Base-by-base conservation (phyloP, 2,797 vertebrate species). In the Acanthurus lineatus region DNA sequence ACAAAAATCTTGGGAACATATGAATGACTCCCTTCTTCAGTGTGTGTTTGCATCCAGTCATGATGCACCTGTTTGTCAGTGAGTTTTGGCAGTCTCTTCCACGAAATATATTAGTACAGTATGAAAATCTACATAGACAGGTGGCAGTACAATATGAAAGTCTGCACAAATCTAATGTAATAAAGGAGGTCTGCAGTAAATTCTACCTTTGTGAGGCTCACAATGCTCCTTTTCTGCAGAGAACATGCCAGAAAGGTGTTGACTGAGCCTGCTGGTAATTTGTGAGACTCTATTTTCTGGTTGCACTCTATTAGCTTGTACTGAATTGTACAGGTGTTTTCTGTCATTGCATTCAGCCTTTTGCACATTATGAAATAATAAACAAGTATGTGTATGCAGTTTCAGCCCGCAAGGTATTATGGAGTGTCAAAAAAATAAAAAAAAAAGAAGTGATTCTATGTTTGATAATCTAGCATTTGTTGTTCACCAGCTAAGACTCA, bases 151-250 rank as follows among this genome's bases (percentile, higher is more conserved):
- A 42, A 65, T 32, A 7, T 17, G 10, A 59, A 60, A 38, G 67
- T 56, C 35, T 57, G 67, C 57, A 17, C 47, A 4, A 47, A 7
- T n/a, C 1, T 57, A 40, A 56, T 42, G 17, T 66, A 22, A 64
- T 69, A 38, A 51, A 28, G 40, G 42, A 17, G 44, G 53, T 65
- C 5, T 52, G 44, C 52, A 53, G 22, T 42, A 68, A 70, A 38
- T 3, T 28, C 16, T 9, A 5, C 4, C 4, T 32, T 32, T 82
- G 25, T 65, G 51, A 56, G n/a, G 15, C 47, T 65, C 49, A 28
- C 15, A 59, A 49, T 40, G 14, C 15, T 52, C 9, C 44, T 72
- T 72, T 54, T 69, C 54, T 56, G 17, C 42, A 32, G 56, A 14
- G 48, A 54, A 19, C 16, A 1, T 25, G 35, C n/a, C 22, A 59